Evolutionary conservation across 2,797 vertebrate species (phyloP), one percentile per base, ranked within the genome.

Genomic region (Enteromius mattozi): DNA sequence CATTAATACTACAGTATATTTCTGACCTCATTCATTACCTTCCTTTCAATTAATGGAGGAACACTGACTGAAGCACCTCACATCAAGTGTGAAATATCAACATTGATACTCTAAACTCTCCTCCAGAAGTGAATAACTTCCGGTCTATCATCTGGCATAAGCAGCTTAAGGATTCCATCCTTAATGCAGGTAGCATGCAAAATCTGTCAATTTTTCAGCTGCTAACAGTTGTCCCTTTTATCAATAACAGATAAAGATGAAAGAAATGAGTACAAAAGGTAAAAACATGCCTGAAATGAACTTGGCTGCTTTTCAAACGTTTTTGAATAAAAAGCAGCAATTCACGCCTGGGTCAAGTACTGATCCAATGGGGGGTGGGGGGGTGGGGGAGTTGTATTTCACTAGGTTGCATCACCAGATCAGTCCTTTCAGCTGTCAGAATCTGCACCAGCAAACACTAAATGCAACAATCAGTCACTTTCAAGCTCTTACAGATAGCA

Each of bases 381-480:
- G 3, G 47, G 17, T 4, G 49, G 40, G 24, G 12, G 71, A 70
- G 65, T 83, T 47, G 82, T 33, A 86, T 95, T 94, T 93, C 93
- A 90, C 86, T 78, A 66, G 76, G 88, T 94, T 94, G 93, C 94
- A 92, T 95, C 94, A 95, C 87, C 51, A 81, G 85, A 85, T 81
- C 70, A 56, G 40, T 76, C 59, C 49, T 81, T 65, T 45, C 45
- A 83, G 85, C 86, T 77, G 85, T 90, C 88, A 82, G 12, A 87
- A 84, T 54, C 87, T 91, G 90, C 90, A 91, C 90, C 91, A 87
- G 84, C 71, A 90, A 90, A 81, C 86, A 86, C 65, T 74, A 89
- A 92, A 89, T 84, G 86, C 84, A 90, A 91, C 88, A 90, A 91
- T 90, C 87, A 84, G 82, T 72, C 82, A 81, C 86, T 92, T 90